phyloP scores from a whole-genome alignment of 2,113 vertebrate genomes.

The Myocastor coypus region DNA sequence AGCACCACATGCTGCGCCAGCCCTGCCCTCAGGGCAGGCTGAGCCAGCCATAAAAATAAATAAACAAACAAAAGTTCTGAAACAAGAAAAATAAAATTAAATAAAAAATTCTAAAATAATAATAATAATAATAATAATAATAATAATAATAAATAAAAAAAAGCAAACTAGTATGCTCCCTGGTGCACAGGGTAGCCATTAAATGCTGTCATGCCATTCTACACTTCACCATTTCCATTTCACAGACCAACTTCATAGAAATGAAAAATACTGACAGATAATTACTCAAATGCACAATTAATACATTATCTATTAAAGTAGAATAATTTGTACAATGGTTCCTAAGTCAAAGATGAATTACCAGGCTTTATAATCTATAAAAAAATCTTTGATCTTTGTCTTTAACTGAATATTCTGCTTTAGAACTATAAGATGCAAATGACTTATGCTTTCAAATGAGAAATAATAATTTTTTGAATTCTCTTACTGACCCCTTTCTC shows the following conservation, averaged over 20 bases:
- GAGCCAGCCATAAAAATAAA: no score
- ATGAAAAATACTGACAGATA: constrained; percentile 77
- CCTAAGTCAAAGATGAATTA: constrained; percentile 81
- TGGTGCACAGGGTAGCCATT: constrained; percentile 79
- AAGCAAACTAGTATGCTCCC: constrained; percentile 50
- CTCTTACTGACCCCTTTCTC: constrained; percentile 74
- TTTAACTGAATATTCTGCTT: constrained; percentile 83
- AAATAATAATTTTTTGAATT: constrained; percentile 78
- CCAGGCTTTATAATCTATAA: constrained; percentile 84
- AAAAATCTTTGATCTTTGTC: constrained; percentile 79
- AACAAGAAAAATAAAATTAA: no score
- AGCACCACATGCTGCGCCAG: no score
- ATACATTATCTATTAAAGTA: constrained; percentile 82
- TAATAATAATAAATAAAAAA: no score
- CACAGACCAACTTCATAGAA: constrained; percentile 71
- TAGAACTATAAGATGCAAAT: background rate
- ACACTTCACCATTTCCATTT: constrained; percentile 76
- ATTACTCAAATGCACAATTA: constrained; percentile 87
- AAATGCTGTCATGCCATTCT: constrained; percentile 76
- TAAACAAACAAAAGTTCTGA: no score
- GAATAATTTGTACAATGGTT: constrained; percentile 75
- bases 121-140: no score
- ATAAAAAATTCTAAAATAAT: no score
- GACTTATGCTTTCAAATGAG: constrained; percentile 38
- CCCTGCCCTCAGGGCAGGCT: no score